phyloP scores from a whole-genome alignment of 2,888 invertebrate genomes.

The Micropterix aruncella region DNA sequence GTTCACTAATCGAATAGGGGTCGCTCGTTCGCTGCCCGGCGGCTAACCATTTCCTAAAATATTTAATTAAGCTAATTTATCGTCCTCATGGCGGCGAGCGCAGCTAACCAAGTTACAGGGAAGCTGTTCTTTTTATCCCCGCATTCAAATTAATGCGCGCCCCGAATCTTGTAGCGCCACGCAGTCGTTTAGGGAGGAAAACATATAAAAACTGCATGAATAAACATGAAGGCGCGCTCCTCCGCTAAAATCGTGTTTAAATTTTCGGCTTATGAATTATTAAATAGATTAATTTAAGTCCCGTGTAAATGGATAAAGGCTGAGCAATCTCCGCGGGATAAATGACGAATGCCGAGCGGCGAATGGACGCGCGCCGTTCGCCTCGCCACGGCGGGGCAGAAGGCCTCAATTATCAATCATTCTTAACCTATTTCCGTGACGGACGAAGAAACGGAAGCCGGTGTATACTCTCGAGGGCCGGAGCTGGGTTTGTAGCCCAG shows the following conservation, averaged over 20 bases:
- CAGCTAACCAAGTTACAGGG: not conserved
- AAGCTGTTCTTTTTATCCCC: not conserved
- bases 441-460: too few relatives aligned
- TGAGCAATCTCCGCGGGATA: not conserved
- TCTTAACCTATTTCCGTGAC: too few relatives aligned
- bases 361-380: too few relatives aligned
- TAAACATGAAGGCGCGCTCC: not conserved
- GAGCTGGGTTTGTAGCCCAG: too few relatives aligned
- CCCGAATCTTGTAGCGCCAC: not conserved
- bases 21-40: not conserved
- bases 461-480: too few relatives aligned
- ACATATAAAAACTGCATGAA: not conserved
- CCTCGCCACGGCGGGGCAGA: too few relatives aligned
- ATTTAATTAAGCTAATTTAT: not conserved
- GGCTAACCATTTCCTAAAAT: not conserved
- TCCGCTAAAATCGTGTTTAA: not conserved
- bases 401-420: too few relatives aligned
- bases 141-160: not conserved
- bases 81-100: not conserved
- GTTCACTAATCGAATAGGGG: too few relatives aligned
- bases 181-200: not conserved
- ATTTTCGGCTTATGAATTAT: not conserved
- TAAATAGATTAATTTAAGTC: not conserved
- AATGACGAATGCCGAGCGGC: too few relatives aligned
- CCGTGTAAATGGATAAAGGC: not conserved